Evolutionary conservation across 1,140 invertebrate species (phyloP), one percentile per base, ranked within the genome.

Genomic region (Lysiphlebus fabarum): DNA sequence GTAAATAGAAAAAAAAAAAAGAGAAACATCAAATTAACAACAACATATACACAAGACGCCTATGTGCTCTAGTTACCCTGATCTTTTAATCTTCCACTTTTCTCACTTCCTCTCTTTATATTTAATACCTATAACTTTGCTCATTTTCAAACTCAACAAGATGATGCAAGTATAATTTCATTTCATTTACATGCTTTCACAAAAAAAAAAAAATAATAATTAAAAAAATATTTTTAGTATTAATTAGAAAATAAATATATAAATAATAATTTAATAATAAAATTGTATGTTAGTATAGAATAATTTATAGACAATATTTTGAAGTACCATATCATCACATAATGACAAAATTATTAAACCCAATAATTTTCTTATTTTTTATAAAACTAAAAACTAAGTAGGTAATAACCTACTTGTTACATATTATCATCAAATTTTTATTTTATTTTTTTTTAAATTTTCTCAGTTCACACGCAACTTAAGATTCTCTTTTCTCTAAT

Each of bases 31-130:
- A 50, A 50, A 50, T 50, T 38, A 50, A 49, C 17, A 26, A 26
- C 17, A 58, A 58, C 40, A 41, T 50, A 17, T 58, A 26, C 45
- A 11, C 38, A 62, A 45, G 61, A 66, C 68, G 67, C 64, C 63
- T 65, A 4, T 26, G 17, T 67, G 65, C 51, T 68, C 69, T 58
- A 70, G 58, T 71, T 70, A 48, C 58, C 62, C 51, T 61, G 53
- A 59, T 68, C 68, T 61, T 48, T 53, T 56, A 11, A 40, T 58
- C 53, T 37, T 54, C 42, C 43, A 40, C 10, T 55, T 44, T 49
- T 12, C 12, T 42, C 57, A 26, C 34, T 41, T 17, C 11, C 48
- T 48, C 37, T 33, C 10, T 36, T 26, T 11, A 43, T 43, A 17
- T 36, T 44, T 33, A 43, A n/a, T 44, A n/a, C 42, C 43, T 55